A percentile compares a stretch with the other conserved stretches of the same genome.
Conservation (phyloP, 2,113 vertebrate species). For the Ictalurus punctatus region DNA sequence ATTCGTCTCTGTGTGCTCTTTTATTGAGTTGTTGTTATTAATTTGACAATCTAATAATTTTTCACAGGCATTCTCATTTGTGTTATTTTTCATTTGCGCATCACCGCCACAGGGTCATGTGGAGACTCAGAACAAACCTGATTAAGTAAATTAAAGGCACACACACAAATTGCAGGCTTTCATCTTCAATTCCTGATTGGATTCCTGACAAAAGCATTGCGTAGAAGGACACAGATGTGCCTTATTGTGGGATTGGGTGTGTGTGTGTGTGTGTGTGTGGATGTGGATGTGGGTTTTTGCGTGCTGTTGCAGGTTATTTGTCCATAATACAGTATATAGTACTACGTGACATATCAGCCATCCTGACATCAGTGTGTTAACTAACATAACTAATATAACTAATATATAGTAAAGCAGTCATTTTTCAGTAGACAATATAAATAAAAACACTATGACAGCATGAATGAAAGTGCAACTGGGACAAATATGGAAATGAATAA, state of each 20-base stretch:
- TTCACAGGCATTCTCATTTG: slow-evolving; percentile 57
- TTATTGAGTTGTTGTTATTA: slow-evolving; percentile 71
- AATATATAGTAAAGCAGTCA: neutral
- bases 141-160: slow-evolving; percentile 48
- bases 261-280: neutral
- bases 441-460: neutral
- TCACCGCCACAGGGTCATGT: slow-evolving; percentile 36
- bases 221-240: neutral
- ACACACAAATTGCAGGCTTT: slow-evolving; percentile 27
- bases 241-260: neutral
- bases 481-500: slow-evolving; percentile 6
- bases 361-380: neutral
- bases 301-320: neutral
- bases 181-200: slow-evolving; percentile 24
- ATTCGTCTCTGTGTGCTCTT: slow-evolving; percentile 58
- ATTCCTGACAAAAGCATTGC: slow-evolving; percentile 19
- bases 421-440: neutral
- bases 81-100: slow-evolving; percentile 51
- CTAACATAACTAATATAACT: neutral
- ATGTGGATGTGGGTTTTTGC: neutral
- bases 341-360: neutral
- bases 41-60: slow-evolving; percentile 70
- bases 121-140: slow-evolving; percentile 41
- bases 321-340: neutral
- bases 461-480: neutral